These are phyloP conservation scores for Melanotaenia duboulayi DNA, from an alignment of 2,113 vertebrate genomes.

Conservation along the genomic window DNA sequence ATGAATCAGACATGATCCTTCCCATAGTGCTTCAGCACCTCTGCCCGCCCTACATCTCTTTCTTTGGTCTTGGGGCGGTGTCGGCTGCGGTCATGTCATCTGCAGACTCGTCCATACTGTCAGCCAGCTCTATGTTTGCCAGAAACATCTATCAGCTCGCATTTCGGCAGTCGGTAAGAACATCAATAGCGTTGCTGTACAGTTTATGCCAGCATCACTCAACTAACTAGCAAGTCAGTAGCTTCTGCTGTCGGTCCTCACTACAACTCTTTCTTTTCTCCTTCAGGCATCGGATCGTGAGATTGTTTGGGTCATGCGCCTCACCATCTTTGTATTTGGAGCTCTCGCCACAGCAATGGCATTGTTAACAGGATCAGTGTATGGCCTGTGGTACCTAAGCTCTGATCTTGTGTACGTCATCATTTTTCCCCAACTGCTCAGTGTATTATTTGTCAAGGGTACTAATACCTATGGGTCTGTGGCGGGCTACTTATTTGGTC, in stretches of 20 bases:
- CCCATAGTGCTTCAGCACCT: conserved; percentile 96
- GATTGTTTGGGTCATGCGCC: conserved; percentile 96
- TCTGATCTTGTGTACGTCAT: conserved; percentile 98
- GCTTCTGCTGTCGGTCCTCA: neutral
- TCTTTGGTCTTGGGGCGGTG: conserved; percentile 95
- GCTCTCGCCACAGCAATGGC: conserved; percentile 95
- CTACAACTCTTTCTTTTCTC: conserved; percentile 37
- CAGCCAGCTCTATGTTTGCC: conserved; percentile 98
- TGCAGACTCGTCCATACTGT: conserved; percentile 96
- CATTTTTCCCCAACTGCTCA: conserved; percentile 96
- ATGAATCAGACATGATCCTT: conserved; percentile 95
- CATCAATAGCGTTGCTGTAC: neutral
- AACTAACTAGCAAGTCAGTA: conserved; percentile 1
- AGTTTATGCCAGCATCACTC: conserved; percentile 5
- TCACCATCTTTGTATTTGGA: conserved; percentile 94
- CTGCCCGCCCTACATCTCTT: conserved; percentile 92
- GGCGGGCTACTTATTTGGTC: conserved; percentile 90
- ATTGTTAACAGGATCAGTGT: conserved; percentile 92
- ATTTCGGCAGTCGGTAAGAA: conserved; percentile 94
- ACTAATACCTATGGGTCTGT: conserved; percentile 96
- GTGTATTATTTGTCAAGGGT: conserved; percentile 94
- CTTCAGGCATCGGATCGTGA: conserved; percentile 93
- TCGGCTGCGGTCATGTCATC: conserved; percentile 98
- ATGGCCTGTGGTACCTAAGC: conserved; percentile 97
- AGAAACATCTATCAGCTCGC: conserved; percentile 96